phyloP scores from a whole-genome alignment of 2,888 invertebrate genomes.

The Protula sp. region DNA sequence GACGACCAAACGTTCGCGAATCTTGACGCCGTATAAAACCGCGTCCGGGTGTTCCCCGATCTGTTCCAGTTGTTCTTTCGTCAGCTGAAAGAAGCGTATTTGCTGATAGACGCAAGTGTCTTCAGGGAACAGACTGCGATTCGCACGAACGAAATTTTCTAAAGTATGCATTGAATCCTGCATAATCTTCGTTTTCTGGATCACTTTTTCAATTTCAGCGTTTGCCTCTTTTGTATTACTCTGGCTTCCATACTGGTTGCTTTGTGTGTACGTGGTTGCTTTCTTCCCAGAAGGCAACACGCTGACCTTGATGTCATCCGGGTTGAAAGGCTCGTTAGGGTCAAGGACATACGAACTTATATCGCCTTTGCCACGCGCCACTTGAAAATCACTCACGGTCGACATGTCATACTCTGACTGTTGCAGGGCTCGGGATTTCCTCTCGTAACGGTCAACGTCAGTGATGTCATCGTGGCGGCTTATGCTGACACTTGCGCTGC shows the following conservation, averaged over 20 bases:
- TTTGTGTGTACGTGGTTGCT: conserved; percentile 13
- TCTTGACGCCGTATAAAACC: conserved; percentile 23
- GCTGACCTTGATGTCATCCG: conserved; percentile 5
- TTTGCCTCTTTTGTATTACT: conserved; percentile 13
- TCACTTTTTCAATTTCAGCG: conserved; percentile 16
- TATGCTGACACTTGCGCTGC: conserved; percentile 4
- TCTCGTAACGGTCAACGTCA: neutral
- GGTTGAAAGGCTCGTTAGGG: conserved; percentile 8
- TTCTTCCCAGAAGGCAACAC: conserved; percentile 18
- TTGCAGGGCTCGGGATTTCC: neutral
- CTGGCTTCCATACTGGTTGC: neutral
- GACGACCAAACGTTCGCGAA: conserved; percentile 21
- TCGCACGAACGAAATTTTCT: conserved; percentile 25
- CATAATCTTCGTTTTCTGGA: conserved; percentile 14
- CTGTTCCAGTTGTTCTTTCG: conserved; percentile 14
- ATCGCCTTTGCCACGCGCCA: neutral
- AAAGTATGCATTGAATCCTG: conserved; percentile 19
- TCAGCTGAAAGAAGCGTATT: conserved; percentile 15
- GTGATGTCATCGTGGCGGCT: neutral
- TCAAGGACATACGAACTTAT: conserved; percentile 6
- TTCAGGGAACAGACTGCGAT: conserved; percentile 25
- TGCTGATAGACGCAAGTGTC: conserved; percentile 17
- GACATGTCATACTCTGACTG: neutral
- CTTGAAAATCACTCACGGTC: neutral
- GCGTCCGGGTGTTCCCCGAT: conserved; percentile 22